A percentile compares a stretch with the other conserved stretches of the same genome.
These are phyloP conservation scores for Lagopus muta DNA, from an alignment of 2,113 vertebrate genomes.

Conservation along the genomic window DNA sequence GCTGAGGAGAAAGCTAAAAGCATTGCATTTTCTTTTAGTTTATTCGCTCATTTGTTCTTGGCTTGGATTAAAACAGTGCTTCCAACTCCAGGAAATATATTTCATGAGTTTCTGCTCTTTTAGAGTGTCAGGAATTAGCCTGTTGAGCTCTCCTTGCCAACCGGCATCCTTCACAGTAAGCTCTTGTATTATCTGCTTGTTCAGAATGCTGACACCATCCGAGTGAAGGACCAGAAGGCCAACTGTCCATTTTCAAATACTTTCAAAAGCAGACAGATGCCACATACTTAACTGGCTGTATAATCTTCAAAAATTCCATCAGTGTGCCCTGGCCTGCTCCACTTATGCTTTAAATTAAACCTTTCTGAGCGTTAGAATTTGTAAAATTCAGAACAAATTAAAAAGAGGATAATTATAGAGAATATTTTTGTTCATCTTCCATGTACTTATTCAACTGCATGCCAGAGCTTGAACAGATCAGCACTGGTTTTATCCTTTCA, in stretches of 20 bases:
- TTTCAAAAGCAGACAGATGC: background rate
- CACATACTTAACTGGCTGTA: background rate
- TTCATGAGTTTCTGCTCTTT: background rate
- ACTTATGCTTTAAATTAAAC: background rate
- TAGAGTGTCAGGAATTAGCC: background rate
- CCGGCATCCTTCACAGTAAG: background rate
- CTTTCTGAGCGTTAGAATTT: background rate
- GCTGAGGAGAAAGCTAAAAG: background rate
- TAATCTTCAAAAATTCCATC: background rate
- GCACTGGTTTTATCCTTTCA: background rate
- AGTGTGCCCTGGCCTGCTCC: background rate
- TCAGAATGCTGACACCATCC: background rate
- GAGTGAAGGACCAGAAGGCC: background rate
- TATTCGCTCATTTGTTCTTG: background rate
- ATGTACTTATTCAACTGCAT: background rate
- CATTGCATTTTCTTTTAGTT: background rate
- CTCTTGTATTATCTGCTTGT: background rate
- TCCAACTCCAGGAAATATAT: background rate
- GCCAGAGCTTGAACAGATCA: background rate
- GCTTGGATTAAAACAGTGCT: background rate
- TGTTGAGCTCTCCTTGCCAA: background rate
- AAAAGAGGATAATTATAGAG: background rate
- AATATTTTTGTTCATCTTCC: background rate
- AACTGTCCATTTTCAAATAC: background rate
- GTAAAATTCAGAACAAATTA: background rate